Evolutionary conservation across 1,140 invertebrate genomes (phyloP), one percentile per base, ranked within the genome.

Genomic region (Drosophila lowei): DNA sequence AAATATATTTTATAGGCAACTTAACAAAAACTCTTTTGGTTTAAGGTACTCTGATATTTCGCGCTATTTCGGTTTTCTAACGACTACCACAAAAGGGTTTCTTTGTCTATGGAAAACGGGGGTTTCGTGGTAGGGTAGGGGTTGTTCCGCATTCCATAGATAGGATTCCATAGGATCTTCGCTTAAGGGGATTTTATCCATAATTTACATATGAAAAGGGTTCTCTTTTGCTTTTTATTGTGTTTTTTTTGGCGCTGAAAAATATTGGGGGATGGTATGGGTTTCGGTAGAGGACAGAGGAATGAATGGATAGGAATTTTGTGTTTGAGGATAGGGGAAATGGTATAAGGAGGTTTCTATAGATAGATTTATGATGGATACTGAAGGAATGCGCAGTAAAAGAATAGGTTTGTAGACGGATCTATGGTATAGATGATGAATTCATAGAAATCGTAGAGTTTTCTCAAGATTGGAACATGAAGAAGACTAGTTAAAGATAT

Each of bases 181-280:
- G 47, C 55, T 57, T 67, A 62, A 68, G 64, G n/a, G 63, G 67
- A 62, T 77, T 77, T 67, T 44, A 16, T 42, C 13, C 42, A n/a
- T 8, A 21, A 53, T 80, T 81, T 81, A 64, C 79, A 81, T 81
- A 60, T 66, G 49, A 81, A 81, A 81, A 58, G 46, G n/a, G 34
- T 63, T 61, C 21, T 9, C 3, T 38, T 38, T 3, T 38, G 4
- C 4, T 28, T 38, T 49, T 53, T 54, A 30, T 79, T 54, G 41
- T 34, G 2, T 30, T 16, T 25, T 23, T 34, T 44, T 44, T 65
- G 38, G 30, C 16, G 11, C 23, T 6, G 13, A 18, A 43, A 5
- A 38, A 38, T 38, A 38, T 13, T 38, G 3, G 34, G 34, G 34
- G 30, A 34, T 30, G 25, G 28, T 6, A 34, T 34, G 34, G 11